Evolutionary conservation across 2,888 invertebrate species (phyloP), one percentile per base, ranked within the genome.

Genomic region (Sipha maydis): DNA sequence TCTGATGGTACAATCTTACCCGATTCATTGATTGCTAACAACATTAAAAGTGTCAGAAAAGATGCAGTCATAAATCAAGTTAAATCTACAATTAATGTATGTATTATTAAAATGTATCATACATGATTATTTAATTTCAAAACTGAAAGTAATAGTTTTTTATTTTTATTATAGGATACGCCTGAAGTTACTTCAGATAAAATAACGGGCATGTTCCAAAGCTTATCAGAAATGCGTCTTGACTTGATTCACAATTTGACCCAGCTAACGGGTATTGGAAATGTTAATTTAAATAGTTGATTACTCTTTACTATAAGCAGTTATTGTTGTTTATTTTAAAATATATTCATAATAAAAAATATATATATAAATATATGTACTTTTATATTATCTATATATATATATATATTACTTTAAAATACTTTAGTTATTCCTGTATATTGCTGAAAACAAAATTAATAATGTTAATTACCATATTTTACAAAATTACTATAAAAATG

Each of bases 41-140:
- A 98, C 92, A 94, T 99, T 73, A 94, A 94, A 89, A 95, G 97
- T 90, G 96, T 98, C 84, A 94, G 94, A 91, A 95, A 96, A 90
- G 98, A 98, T 91, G 95, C 96, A 14, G 94, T 97, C 25, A 94
- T 98, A 90, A 95, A 95, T 85, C 95, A 95, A 89, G 96, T 98
- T 90, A 95, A 96, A 91, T 93, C 93, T 85, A 93, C 96, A 41
- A 93, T 97, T 31, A 95, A 95, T 93, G 96, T 96, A 92, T 90
- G 91, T 90, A 77, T 89, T 2, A 8, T 78, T n/a, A 3, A 34
- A 54, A n/a, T 54, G 1, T 8, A 69, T 21, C 41, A 5, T 83
- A 28, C 34, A 34, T 4, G 21, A 75, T 25, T n/a, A n/a, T n/a
- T n/a, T 56, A 75, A 75, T 83, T 28, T 0, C n/a, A n/a, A n/a